phyloP scores from a whole-genome alignment of 1,140 invertebrate species.

The Diabrotica undecimpunctata region DNA sequence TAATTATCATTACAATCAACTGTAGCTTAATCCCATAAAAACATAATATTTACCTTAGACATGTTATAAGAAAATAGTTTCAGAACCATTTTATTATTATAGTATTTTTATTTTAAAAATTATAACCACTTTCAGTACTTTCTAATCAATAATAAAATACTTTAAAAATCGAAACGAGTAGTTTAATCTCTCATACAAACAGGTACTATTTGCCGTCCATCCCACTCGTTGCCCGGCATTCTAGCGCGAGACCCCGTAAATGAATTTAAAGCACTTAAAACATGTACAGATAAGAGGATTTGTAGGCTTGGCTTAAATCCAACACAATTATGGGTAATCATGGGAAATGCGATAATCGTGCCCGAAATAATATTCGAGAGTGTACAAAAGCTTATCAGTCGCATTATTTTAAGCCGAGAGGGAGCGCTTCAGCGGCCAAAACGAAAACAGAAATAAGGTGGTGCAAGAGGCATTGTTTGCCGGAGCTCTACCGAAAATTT shows the following conservation, averaged over 20 bases:
- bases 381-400: constrained; percentile 16
- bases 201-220: constrained; percentile 12
- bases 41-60: too few relatives aligned
- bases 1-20: too few relatives aligned
- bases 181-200: not conserved
- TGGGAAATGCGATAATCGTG: constrained; percentile 31
- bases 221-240: not conserved
- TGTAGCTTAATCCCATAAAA: too few relatives aligned
- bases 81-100: too few relatives aligned
- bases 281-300: constrained; percentile 29
- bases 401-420: constrained; percentile 5
- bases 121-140: too few relatives aligned
- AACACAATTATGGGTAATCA: constrained; percentile 33
- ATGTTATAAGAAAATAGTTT: too few relatives aligned
- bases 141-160: too few relatives aligned
- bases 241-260: constrained; percentile 9
- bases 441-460: not conserved
- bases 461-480: not conserved
- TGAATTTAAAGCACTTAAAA: constrained; percentile 30
- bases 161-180: not conserved
- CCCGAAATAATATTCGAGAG: constrained; percentile 25
- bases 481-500: not conserved
- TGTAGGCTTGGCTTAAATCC: constrained; percentile 23
- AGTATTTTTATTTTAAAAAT: too few relatives aligned
- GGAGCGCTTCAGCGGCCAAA: not conserved